A percentile compares a stretch with the other conserved stretches of the same genome.
These are phyloP conservation scores for Myotis pilosus DNA, from an alignment of 2,797 vertebrate genomes.

Conservation along the genomic window DNA sequence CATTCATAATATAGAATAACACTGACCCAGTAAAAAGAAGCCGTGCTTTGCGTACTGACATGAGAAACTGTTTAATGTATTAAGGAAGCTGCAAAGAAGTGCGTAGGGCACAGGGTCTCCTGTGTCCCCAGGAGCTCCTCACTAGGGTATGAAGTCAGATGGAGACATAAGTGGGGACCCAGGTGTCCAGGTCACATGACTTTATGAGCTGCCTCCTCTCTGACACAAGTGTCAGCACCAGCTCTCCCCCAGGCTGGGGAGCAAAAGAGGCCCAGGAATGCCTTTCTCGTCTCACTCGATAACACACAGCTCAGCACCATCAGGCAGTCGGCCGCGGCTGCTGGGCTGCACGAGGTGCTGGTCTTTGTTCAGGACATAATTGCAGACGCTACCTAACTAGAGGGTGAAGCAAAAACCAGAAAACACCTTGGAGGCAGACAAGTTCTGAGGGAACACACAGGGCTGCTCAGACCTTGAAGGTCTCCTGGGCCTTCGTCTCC, in stretches of 20 bases:
- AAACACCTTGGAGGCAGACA: not conserved
- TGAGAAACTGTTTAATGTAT: not conserved
- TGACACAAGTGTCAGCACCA: not conserved
- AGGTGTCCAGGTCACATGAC: not conserved
- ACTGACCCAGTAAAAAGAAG: not conserved
- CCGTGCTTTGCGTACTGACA: not conserved
- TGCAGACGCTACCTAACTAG: not conserved
- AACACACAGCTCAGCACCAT: not conserved
- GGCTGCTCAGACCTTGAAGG: not conserved
- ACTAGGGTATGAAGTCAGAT: not conserved
- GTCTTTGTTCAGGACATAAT: not conserved
- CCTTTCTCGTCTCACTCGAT: too few species aligned
- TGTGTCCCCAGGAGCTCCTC: not conserved
- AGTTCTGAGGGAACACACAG: not conserved
- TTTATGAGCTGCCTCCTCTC: not conserved
- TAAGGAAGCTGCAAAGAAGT: not conserved
- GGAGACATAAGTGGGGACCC: not conserved
- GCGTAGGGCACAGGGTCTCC: not conserved
- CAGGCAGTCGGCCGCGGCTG: not conserved
- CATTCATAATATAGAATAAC: not conserved
- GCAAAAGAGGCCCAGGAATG: not conserved
- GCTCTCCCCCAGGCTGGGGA: not conserved
- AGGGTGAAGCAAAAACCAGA: not conserved
- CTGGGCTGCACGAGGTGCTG: too few species aligned
- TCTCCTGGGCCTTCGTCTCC: not conserved